Evolutionary conservation across 2,888 invertebrate species (phyloP), one percentile per base, ranked within the genome.

Genomic region (Notodonta dromedarius): DNA sequence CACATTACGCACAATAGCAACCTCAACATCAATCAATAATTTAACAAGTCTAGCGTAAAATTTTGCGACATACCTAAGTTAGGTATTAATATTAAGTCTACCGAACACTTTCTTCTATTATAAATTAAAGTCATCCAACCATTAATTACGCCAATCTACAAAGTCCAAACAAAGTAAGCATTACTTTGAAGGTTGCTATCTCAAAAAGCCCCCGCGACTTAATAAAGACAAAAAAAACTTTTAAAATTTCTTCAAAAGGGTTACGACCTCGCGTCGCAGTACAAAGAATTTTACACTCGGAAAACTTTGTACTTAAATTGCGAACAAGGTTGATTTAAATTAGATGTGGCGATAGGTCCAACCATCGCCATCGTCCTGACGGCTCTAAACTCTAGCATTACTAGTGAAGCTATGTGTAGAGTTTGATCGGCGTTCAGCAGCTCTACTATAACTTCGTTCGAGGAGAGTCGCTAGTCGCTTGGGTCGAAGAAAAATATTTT

Each of bases 131-230:
- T 9, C 50, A 57, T 44, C 59, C 50, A 57, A 52, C 61, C 44
- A 67, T 68, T 62, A 63, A 62, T 69, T 57, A 61, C 59, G 63
- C 60, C 32, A 39, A 44, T 56, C 56, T 51, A 51, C 56, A 58
- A 62, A 44, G 32, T 65, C 62, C 60, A 62, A 54, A 39, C 54
- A 39, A 54, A 54, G 39, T 39, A 66, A 66, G 60, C 59, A 55
- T 42, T 59, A 62, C 61, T 64, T 62, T 70, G 70, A 70, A 67
- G 61, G 56, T 55, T 50, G 51, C 61, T 60, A 56, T 60, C 60
- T 39, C n/a, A 58, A 65, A 65, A 62, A 58, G 50, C 51, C 57
- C 42, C 51, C 46, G 55, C 35, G 48, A 52, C 42, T 55, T 12
- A 61, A 64, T 61, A 58, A 63, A 58, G 24, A 9, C 46, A 62